These are phyloP conservation scores for Drosophila setosimentum DNA, from an alignment of 2,888 invertebrate genomes.

Conservation along the genomic window DNA sequence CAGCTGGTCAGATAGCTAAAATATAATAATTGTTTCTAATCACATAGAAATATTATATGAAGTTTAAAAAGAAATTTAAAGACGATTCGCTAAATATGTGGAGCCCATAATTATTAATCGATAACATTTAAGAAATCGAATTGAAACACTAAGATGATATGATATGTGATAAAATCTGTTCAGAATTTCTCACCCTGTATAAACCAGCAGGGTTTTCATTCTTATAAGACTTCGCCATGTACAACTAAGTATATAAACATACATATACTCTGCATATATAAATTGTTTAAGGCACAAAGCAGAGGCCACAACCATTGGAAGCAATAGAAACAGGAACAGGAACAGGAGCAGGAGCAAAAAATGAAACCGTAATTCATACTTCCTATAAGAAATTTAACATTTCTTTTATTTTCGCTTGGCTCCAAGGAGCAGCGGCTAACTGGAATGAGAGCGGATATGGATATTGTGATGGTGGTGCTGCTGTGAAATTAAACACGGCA, in stretches of 20 bases:
- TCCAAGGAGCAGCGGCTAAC: constrained; percentile 39
- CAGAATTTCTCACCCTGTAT: constrained; percentile 53
- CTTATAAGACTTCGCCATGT: constrained; percentile 50
- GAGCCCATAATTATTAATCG: background rate
- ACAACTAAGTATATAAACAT: constrained; percentile 37
- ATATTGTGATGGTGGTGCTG: constrained; percentile 38
- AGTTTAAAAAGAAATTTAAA: background rate
- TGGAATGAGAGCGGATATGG: constrained; percentile 67
- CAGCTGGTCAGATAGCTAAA: background rate
- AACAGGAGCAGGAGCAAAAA: constrained; percentile 38
- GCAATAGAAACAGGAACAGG: constrained; percentile 14
- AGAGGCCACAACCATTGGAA: constrained; percentile 35
- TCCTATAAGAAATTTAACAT: constrained; percentile 74
- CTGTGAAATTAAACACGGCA: constrained; percentile 26
- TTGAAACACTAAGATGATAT: background rate
- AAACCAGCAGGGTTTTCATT: constrained; percentile 18
- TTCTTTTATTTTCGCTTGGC: constrained; percentile 62
- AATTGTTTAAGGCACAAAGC: constrained; percentile 61
- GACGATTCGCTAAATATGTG: rapidly evolving
- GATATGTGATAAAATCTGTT: background rate
- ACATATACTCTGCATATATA: constrained; percentile 9
- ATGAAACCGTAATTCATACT: constrained; percentile 66
- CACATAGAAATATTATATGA: background rate
- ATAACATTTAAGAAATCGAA: background rate
- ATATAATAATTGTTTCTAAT: background rate